Evolutionary conservation across 2,113 vertebrate species (phyloP), one percentile per base, ranked within the genome.

Genomic region (Rhinolophus sinicus): DNA sequence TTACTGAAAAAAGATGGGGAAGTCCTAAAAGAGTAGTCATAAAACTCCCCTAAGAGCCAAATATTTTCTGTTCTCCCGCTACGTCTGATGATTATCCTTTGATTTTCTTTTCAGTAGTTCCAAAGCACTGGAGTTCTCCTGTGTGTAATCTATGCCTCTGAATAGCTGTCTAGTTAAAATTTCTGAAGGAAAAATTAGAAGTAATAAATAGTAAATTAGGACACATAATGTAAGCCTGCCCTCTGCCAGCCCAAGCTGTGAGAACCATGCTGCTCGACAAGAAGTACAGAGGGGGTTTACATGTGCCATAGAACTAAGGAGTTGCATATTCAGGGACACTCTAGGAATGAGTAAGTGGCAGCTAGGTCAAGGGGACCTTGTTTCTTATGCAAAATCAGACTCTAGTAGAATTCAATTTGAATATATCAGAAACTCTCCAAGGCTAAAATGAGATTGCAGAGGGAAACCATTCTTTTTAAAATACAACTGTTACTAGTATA

Each of bases 121-220:
- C 44, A 90, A 96, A 90, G 44, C 22, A 75, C 64, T 87, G 44
- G 12, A 93, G 85, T 58, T 95, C 82, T 87, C 65, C 33, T 8
- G 3, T 47, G 16, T 38, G 4, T 28, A 56, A 96, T 76, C 69
- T 38, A 90, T 44, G 91, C 33, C 77, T 88, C 73, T 76, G 19
- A 80, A 94, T 8, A 70, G 28, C 38, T 77, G 60, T 64, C 33
- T 50, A 76, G n/a, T 80, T 94, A 96, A 93, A 93, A 76, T 77
- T 80, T 86, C 33, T 44, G 15, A 86, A 70, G 21, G 44, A 54
- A 83, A 94, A 86, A 77, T 35, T 44, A 75, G 52, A 58, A 85
- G 38, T 72, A 93, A 44, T 24, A 88, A 87, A 75, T 0, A 38
- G 35, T 80, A 75, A 92, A 84, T 75, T 35, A 86, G 80, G 22